A percentile compares a stretch with the other conserved stretches of the same genome.
Evolutionary conservation across 2,797 vertebrate genomes (phyloP).

Genomic region (Sebastes matsubarae): DNA sequence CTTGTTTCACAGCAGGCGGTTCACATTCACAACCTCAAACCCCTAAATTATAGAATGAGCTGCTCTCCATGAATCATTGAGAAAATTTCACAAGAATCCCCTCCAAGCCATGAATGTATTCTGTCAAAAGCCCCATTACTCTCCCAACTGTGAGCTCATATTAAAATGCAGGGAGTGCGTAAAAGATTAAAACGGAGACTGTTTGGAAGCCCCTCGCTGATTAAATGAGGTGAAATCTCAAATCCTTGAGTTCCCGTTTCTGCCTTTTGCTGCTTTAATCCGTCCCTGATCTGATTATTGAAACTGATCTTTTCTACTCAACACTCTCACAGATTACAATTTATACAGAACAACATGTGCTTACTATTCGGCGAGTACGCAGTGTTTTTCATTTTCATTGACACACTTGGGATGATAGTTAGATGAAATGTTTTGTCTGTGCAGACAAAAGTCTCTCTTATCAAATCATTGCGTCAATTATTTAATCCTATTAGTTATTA

Average conservation of each 20-base stretch:
- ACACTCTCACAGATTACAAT: not conserved
- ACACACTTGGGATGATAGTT: not conserved
- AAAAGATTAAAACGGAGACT: slow-evolving; percentile 1
- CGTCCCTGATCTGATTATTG: slow-evolving; percentile 31
- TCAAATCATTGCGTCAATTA: not conserved
- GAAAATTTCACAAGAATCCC: slow-evolving; percentile 37
- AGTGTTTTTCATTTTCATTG: not conserved
- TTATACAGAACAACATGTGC: not conserved
- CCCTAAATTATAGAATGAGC: slow-evolving; percentile 58
- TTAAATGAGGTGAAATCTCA: slow-evolving; percentile 4
- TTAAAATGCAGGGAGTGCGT: not conserved
- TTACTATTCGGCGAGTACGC: not conserved
- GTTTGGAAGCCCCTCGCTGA: slow-evolving; percentile 1
- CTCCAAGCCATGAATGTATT: slow-evolving; percentile 6
- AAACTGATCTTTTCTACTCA: slow-evolving; percentile 13
- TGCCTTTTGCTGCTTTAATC: slow-evolving; percentile 26
- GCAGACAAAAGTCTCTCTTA: not conserved
- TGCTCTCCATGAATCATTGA: slow-evolving; percentile 40
- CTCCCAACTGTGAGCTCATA: not conserved
- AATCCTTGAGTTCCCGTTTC: slow-evolving; percentile 15
- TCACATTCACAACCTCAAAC: slow-evolving; percentile 17
- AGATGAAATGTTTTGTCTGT: not conserved
- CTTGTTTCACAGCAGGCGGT: slow-evolving; percentile 5
- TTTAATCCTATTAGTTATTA: not conserved
- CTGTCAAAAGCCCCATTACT: not conserved